A percentile compares a stretch with the other conserved stretches of the same genome.
Evolutionary conservation across 2,888 invertebrate genomes (phyloP).

Genomic region (Palloptera scutellata): DNA sequence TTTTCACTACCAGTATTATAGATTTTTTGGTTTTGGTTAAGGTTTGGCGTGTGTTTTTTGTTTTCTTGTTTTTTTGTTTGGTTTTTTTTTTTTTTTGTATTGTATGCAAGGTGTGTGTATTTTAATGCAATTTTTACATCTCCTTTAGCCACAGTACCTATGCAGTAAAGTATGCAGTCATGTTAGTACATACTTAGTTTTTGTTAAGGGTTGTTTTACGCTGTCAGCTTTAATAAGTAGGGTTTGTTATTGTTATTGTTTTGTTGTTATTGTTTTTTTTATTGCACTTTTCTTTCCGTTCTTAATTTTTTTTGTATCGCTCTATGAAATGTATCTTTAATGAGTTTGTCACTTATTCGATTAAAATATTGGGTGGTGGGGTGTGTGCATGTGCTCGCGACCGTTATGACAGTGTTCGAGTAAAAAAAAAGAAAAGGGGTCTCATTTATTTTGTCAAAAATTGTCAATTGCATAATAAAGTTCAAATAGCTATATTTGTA

Average conservation of each 20-base stretch:
- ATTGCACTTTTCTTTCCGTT: neutral
- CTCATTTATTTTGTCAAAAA: too few relatives aligned
- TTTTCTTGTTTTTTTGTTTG: neutral
- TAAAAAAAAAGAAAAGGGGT: too few relatives aligned
- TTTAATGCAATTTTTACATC: conserved; percentile 10
- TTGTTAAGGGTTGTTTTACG: neutral
- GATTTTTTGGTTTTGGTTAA: neutral
- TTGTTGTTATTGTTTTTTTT: neutral
- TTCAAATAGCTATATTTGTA: too few relatives aligned
- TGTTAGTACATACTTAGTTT: too few relatives aligned
- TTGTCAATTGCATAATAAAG: too few relatives aligned
- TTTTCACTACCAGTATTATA: neutral
- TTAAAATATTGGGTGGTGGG: neutral
- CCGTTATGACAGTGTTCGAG: too few relatives aligned
- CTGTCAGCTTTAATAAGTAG: neutral
- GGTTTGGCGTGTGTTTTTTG: neutral
- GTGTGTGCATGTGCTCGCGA: too few relatives aligned
- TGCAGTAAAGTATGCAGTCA: too few relatives aligned
- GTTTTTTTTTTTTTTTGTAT: neutral
- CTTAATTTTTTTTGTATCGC: neutral
- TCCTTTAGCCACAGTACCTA: neutral
- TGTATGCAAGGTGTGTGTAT: neutral
- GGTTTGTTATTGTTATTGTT: conserved; percentile 1
- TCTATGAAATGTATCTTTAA: neutral
- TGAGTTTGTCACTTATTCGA: neutral